Percentiles rank a stretch among this genome's conserved stretches.
phyloP scores from a whole-genome alignment of 2,888 invertebrate genomes.

The Bombylius major region DNA sequence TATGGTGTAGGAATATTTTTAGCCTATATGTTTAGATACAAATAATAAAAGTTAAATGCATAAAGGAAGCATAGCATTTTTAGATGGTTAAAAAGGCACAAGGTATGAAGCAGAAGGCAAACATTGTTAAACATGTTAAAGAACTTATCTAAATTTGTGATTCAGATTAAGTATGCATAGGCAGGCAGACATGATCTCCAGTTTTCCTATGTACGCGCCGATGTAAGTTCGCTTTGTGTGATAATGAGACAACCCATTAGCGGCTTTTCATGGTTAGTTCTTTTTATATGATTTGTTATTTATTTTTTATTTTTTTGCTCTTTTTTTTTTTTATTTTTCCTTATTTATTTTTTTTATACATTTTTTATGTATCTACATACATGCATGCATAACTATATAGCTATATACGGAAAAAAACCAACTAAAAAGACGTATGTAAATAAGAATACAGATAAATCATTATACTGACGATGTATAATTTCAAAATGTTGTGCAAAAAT shows the following conservation, averaged over 20 bases:
- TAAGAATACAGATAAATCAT: no score
- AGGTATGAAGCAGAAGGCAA: conserved; percentile 7
- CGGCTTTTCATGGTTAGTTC: conserved; percentile 2
- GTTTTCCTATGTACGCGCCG: conserved; percentile 5
- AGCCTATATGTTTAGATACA: no score
- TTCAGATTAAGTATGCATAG: conserved; percentile 12
- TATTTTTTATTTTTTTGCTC: not conserved
- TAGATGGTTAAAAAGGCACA: not conserved
- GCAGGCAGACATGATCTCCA: conserved; percentile 5
- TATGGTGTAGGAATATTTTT: no score
- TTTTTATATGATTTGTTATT: not conserved
- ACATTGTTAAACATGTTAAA: conserved; percentile 14
- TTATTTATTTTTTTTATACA: not conserved
- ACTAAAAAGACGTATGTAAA: no score
- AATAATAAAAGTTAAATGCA: no score
- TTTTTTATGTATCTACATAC: no score
- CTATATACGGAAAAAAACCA: no score
- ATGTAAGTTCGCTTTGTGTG: conserved; percentile 8
- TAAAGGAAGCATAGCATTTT: no score
- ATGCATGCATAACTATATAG: no score
- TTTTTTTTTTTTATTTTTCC: not conserved
- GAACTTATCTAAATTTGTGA: conserved; percentile 14
- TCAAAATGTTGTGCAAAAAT: no score
- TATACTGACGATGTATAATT: no score
- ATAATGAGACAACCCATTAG: conserved; percentile 10